phyloP scores from a whole-genome alignment of 2,113 vertebrate species.

The Onychorhynchus coronatus region DNA sequence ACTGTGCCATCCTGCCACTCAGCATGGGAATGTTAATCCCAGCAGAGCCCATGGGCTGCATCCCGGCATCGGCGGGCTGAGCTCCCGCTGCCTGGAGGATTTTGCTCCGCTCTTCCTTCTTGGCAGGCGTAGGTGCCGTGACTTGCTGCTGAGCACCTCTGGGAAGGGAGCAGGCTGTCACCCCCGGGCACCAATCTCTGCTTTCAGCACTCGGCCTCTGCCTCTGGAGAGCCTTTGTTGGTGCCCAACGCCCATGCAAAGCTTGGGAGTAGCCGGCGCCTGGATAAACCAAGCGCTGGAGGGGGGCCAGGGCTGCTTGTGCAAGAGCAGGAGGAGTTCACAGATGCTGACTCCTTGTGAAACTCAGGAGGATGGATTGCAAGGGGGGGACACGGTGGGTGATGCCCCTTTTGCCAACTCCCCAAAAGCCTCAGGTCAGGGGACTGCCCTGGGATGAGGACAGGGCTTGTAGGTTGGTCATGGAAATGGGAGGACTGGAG shows the following conservation, averaged over 20 bases:
- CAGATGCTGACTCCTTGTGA: background rate
- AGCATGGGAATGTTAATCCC: fast-evolving
- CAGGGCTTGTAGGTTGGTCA: fast-evolving
- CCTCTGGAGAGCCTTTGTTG: conserved; percentile 32
- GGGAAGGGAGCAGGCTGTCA: background rate
- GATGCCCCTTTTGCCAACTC: background rate
- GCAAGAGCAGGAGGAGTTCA: background rate
- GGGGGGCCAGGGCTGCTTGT: background rate
- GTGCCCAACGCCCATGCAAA: conserved; percentile 18
- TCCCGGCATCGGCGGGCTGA: background rate
- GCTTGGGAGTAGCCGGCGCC: conserved; percentile 21
- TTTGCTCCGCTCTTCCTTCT: background rate
- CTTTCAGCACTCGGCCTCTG: background rate
- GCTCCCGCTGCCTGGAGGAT: background rate
- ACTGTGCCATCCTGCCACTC: background rate
- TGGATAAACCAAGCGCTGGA: conserved; percentile 12
- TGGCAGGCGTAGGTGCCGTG: background rate
- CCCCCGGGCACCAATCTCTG: background rate
- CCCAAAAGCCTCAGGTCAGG: background rate
- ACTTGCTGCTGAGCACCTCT: background rate
- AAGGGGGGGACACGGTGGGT: fast-evolving
- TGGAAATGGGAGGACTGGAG: background rate
- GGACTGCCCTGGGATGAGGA: background rate
- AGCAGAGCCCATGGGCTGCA: background rate
- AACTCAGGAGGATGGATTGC: fast-evolving